A percentile compares a stretch with the other conserved stretches of the same genome.
These are phyloP conservation scores for Drosophila paulistorum DNA, from an alignment of 1,140 invertebrate genomes.

Conservation along the genomic window DNA sequence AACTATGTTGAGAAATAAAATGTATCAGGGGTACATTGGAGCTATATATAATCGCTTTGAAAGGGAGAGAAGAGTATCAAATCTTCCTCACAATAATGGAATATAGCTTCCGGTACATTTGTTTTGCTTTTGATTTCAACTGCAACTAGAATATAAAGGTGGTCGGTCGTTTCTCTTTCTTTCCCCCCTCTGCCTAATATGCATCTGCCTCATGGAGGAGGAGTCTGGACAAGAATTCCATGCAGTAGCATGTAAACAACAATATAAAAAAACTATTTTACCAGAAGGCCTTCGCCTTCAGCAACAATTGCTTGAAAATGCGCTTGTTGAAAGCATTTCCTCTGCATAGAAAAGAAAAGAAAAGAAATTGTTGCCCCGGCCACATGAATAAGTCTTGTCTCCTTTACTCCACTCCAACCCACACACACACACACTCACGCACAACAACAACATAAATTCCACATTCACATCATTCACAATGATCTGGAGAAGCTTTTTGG, in stretches of 20 bases:
- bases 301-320: slow-evolving; percentile 63
- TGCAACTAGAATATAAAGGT: background rate
- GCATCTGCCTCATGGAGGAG: slow-evolving; percentile 29
- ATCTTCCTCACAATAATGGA: background rate
- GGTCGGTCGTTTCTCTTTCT: background rate
- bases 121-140: slow-evolving; percentile 1
- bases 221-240: slow-evolving; percentile 6
- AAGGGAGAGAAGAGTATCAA: background rate
- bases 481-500: slow-evolving; percentile 21
- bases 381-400: slow-evolving; percentile 37
- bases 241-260: slow-evolving; percentile 39
- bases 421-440: slow-evolving; percentile 26
- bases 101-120: background rate
- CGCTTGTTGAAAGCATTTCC: slow-evolving; percentile 79
- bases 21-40: too few species aligned
- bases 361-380: slow-evolving; percentile 54
- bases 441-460: slow-evolving; percentile 23
- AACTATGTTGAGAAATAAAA: too few species aligned
- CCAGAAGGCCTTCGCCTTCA: slow-evolving; percentile 21
- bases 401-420: slow-evolving; percentile 29
- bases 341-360: slow-evolving; percentile 49
- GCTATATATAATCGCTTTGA: too few species aligned
- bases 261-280: slow-evolving; percentile 27
- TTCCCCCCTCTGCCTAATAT: slow-evolving; percentile 30
- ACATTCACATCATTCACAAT: slow-evolving; percentile 61